A percentile compares a stretch with the other conserved stretches of the same genome.
Conservation (phyloP, 2,888 invertebrate species). For the Heliconius ethilla region DNA sequence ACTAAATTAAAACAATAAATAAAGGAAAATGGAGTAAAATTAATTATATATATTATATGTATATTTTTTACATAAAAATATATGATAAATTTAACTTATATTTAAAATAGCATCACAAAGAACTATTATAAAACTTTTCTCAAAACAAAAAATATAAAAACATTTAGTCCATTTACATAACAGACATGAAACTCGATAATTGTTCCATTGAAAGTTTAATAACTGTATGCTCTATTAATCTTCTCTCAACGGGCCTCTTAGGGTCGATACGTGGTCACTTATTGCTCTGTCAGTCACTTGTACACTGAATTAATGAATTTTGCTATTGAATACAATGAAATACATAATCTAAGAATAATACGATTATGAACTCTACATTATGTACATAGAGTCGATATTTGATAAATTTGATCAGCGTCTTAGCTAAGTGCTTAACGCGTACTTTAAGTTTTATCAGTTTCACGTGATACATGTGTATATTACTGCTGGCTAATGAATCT, state of each 20-base stretch:
- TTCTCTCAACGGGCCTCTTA: constrained; percentile 52
- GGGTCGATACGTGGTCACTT: constrained; percentile 49
- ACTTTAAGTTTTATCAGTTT: constrained; percentile 45
- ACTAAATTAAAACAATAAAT: not conserved
- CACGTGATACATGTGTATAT: constrained; percentile 42
- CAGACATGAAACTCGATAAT: constrained; percentile 34
- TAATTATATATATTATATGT: not conserved
- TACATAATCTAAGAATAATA: constrained; percentile 20
- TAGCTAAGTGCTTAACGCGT: constrained; percentile 44
- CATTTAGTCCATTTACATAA: constrained; percentile 25
- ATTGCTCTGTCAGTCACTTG: constrained; percentile 55
- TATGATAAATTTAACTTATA: not conserved
- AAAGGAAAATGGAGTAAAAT: not conserved
- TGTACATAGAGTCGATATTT: constrained; percentile 20
- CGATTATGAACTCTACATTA: constrained; percentile 21
- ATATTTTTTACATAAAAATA: not conserved
- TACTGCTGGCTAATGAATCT: constrained; percentile 41
- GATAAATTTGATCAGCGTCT: constrained; percentile 5
- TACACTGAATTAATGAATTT: constrained; percentile 53
- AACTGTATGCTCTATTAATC: constrained; percentile 52
- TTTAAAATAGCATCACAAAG: not conserved
- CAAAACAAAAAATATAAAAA: not conserved
- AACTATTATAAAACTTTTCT: not conserved
- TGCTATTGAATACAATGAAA: constrained; percentile 45
- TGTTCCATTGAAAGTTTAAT: constrained; percentile 39